A percentile compares a stretch with the other conserved stretches of the same genome.
Conservation (phyloP, 2,797 vertebrate species). For the Pipistrellus pygmaeus region DNA sequence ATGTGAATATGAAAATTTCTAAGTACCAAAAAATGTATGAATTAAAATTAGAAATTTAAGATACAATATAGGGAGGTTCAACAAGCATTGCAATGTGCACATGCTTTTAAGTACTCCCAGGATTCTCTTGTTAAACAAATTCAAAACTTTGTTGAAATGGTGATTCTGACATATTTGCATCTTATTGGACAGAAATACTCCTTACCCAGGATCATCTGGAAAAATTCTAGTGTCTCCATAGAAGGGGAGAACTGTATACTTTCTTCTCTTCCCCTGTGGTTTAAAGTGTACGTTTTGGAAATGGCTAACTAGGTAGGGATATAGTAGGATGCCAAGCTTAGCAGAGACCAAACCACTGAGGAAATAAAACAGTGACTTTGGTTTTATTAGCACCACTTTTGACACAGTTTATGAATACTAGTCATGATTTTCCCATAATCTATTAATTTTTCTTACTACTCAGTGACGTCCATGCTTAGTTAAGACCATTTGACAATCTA, state of each 20-base stretch:
- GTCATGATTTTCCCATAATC: neutral
- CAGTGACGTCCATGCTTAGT: neutral
- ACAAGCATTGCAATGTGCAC: neutral
- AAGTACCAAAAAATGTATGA: constrained; percentile 48
- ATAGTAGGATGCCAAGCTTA: neutral
- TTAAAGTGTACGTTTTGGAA: neutral
- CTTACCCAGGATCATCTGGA: neutral
- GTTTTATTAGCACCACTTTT: neutral
- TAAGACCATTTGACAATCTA: neutral
- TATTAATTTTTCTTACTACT: constrained; percentile 1
- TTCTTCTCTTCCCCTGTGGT: neutral
- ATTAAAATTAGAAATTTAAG: constrained; percentile 67
- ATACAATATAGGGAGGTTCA: constrained; percentile 8
- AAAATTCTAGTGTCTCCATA: neutral
- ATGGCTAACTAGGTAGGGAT: neutral
- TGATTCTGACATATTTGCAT: neutral
- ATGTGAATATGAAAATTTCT: constrained; percentile 16
- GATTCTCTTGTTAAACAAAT: neutral
- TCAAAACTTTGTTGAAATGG: constrained; percentile 38
- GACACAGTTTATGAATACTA: neutral
- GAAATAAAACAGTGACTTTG: neutral
- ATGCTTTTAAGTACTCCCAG: constrained; percentile 1
- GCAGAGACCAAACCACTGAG: neutral
- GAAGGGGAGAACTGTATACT: neutral
- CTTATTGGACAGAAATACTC: neutral